phyloP scores from a whole-genome alignment of 2,797 vertebrate genomes.

The Thamnophis elegans region DNA sequence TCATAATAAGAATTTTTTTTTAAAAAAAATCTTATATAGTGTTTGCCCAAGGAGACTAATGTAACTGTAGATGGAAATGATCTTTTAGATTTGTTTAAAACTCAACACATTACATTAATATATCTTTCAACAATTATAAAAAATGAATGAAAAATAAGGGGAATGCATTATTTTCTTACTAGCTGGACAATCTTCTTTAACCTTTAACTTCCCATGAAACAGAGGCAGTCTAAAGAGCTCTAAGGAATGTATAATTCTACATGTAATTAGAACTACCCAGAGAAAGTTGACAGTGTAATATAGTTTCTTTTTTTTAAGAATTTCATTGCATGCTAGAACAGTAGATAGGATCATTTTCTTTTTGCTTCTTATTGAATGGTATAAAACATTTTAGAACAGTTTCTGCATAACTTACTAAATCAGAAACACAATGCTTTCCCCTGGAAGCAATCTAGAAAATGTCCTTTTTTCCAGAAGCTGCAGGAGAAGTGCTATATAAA shows the following conservation, averaged over 20 bases:
- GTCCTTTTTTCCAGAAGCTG: not conserved
- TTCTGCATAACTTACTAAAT: not conserved
- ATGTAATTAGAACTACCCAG: not conserved
- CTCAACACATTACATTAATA: slow-evolving; percentile 25
- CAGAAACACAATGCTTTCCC: not conserved
- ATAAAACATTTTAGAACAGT: not conserved
- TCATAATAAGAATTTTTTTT: slow-evolving; percentile 56
- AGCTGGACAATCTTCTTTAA: slow-evolving; percentile 45
- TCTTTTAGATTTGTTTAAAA: slow-evolving; percentile 46
- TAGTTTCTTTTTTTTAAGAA: not conserved
- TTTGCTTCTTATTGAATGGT: not conserved
- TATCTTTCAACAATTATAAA: slow-evolving; percentile 42
- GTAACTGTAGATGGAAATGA: slow-evolving; percentile 35
- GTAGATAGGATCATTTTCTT: not conserved
- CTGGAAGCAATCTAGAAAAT: not conserved
- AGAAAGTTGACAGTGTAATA: not conserved
- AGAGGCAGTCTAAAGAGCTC: slow-evolving; percentile 14
- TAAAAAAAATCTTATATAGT: slow-evolving; percentile 55
- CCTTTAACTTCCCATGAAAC: slow-evolving; percentile 42
- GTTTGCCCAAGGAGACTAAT: slow-evolving; percentile 50
- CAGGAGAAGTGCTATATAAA: not conserved
- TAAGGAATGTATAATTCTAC: slow-evolving; percentile 4
- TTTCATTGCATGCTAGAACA: not conserved
- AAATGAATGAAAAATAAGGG: slow-evolving; percentile 58
- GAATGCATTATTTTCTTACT: slow-evolving; percentile 52